A percentile compares a stretch with the other conserved stretches of the same genome.
These are phyloP conservation scores for Caenorhabditis elegans DNA, from an alignment of 1,140 invertebrate species.

Conservation along the genomic window WBcel235 BX284602.5:8329001-8329500, in stretches of 20 bases:
- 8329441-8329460: conserved; percentile 83
- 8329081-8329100: neutral
- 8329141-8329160: neutral
- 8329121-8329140: neutral
- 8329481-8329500: conserved; percentile 93
- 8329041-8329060: no score
- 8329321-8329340: neutral
- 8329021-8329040: neutral
- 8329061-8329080: neutral
- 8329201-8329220: no score
- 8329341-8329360: conserved; percentile 76
- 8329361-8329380: conserved; percentile 23
- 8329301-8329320: conserved; percentile 85
- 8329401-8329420: conserved; percentile 50
- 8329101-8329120: conserved; percentile 1
- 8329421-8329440: conserved; percentile 77
- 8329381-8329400: conserved; percentile 45
- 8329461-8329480: conserved; percentile 85
- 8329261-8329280: neutral
- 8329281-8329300: conserved; percentile 72
- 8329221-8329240: no score
- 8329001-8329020: no score
- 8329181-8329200: no score
- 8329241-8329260: neutral
- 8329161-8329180: neutral